Conservation (phyloP, 2,888 invertebrate genomes). For the Geophilus truncorum region DNA sequence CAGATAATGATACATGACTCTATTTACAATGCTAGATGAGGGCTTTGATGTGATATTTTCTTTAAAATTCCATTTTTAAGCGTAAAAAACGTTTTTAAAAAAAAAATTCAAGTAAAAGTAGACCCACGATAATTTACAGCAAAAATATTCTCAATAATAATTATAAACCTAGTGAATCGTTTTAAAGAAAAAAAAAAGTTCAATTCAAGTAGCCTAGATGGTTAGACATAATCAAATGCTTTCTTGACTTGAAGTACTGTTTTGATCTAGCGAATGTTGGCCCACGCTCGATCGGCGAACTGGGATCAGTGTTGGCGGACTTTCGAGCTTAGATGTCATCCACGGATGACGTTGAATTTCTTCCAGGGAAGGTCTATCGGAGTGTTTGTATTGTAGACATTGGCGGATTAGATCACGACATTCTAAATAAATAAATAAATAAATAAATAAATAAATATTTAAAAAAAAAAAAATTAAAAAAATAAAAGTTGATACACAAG, state of each 20-base stretch:
- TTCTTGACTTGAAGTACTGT: constrained; percentile 40
- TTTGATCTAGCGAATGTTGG: constrained; percentile 39
- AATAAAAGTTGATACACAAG: too few relatives aligned
- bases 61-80: neutral
- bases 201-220: constrained; percentile 27
- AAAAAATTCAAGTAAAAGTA: neutral
- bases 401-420: constrained; percentile 55
- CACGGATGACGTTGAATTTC: constrained; percentile 55
- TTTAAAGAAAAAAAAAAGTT: neutral
- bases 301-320: constrained; percentile 30
- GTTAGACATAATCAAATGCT: constrained; percentile 37
- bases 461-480: too few relatives aligned
- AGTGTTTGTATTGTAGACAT: constrained; percentile 53
- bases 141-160: neutral
- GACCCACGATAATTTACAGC: neutral
- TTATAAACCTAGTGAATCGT: neutral
- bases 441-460: too few relatives aligned
- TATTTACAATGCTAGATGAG: constrained; percentile 13
- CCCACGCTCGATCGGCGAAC: constrained; percentile 37
- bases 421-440: constrained; percentile 45
- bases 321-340: constrained; percentile 46
- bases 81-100: neutral
- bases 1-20: neutral
- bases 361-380: constrained; percentile 52
- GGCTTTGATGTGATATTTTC: neutral